Evolutionary conservation across 2,797 vertebrate species (phyloP), one percentile per base, ranked within the genome.

Genomic region (Atherinosoma microstoma): DNA sequence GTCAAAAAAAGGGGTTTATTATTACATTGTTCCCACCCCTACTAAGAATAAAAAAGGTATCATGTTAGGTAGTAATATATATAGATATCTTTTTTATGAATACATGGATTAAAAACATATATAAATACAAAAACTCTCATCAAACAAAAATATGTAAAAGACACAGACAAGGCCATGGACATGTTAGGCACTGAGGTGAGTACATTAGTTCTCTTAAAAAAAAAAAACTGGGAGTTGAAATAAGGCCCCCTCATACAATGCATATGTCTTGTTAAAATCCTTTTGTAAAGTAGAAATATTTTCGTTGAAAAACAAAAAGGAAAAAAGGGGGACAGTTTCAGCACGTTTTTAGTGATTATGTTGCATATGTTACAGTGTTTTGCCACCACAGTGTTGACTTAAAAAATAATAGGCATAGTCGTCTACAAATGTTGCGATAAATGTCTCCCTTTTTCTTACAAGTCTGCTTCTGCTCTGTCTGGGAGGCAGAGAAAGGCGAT

Each of bases 1-100:
- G 87, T 84, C 54, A 84, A 93, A 94, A 92, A 87, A 71, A 78
- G 89, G 87, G 84, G 90, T 94, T 94, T 94, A 91, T 94, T 88
- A 79, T 88, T 51, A 35, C n/a, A 53, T 68, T 84, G 89, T 88
- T 81, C 85, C 87, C 80, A 87, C 78, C 91, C 89, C 88, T 60
- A 58, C 75, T 70, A 84, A 85, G 79, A 90, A 88, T 88, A 84
- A 89, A 89, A 89, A 92, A 88, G 76, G 64, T 84, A 57, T 16
- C 29, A 57, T 87, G 90, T 92, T 93, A 92, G 87, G 83, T 89
- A 79, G 88, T 87, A 85, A 87, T 88, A 82, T 85, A 87, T 86
- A 68, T 35, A 53, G 32, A 56, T 56, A 27, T 32, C 70, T 60
- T 70, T 78, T 84, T 89, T 73, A 84, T 75, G 85, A 92, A 90